These are phyloP conservation scores for Agrilus biguttatus DNA, from an alignment of 2,888 invertebrate genomes.

Conservation along the genomic window DNA sequence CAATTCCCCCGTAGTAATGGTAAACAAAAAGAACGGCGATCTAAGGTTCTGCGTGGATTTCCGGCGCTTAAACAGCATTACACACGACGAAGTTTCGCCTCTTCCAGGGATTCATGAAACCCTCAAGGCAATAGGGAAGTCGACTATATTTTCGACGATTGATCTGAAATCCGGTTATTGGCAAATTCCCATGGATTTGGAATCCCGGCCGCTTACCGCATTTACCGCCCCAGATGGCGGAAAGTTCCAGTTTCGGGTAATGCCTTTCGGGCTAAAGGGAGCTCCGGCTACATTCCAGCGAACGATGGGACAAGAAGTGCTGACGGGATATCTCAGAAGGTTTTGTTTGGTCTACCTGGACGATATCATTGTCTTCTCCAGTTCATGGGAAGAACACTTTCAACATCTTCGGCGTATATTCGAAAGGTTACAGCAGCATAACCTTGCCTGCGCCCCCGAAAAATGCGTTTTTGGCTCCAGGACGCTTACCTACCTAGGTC, in stretches of 20 bases:
- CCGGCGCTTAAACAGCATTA: constrained; percentile 9
- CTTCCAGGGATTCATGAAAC: constrained; percentile 12
- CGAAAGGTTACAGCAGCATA: constrained; percentile 9
- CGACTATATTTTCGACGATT: constrained; percentile 15
- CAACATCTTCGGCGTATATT: no score
- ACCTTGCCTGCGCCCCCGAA: constrained; percentile 3
- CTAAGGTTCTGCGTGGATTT: constrained; percentile 4
- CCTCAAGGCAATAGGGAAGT: constrained; percentile 13
- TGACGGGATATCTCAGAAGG: constrained; percentile 9
- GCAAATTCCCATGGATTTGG: constrained; percentile 16
- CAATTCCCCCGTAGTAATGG: constrained; percentile 10
- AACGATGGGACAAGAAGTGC: constrained; percentile 13
- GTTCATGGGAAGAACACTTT: constrained; percentile 9
- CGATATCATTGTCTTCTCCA: constrained; percentile 6
- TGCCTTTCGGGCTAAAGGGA: constrained; percentile 16
- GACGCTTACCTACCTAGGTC: constrained; percentile 6
- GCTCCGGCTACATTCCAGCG: constrained; percentile 17
- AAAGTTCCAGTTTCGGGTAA: constrained; percentile 16
- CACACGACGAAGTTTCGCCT: constrained; percentile 7
- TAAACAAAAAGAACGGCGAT: constrained; percentile 11
- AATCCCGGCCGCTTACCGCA: background rate
- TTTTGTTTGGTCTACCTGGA: no score
- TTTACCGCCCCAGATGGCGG: constrained; percentile 14
- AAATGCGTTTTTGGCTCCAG: constrained; percentile 9
- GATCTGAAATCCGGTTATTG: no score